Evolutionary conservation across 2,888 invertebrate species (phyloP).

Genomic region (Cecidostiba fungosa): DNA sequence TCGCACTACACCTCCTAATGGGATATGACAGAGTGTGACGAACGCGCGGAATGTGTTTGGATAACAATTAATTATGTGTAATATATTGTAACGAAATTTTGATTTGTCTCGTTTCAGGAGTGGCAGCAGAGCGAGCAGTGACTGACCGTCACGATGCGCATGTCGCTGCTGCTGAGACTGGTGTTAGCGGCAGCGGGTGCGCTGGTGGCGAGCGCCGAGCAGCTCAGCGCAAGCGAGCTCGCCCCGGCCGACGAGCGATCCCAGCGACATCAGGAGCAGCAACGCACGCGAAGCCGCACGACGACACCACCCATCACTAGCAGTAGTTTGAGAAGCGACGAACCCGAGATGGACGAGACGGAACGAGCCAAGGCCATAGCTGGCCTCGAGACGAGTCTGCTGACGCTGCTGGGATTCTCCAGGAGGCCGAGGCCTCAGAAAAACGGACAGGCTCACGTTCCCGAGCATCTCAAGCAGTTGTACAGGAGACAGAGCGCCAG

Average conservation of each 20-base stretch:
- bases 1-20: background rate
- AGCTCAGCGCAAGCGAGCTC: slow-evolving; percentile 74
- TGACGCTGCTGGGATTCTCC: slow-evolving; percentile 84
- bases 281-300: background rate
- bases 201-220: slow-evolving; percentile 81
- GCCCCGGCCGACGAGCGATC: slow-evolving; percentile 19
- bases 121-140: slow-evolving; percentile 71
- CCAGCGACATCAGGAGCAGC: slow-evolving; percentile 78
- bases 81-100: slow-evolving; percentile 28
- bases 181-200: slow-evolving; percentile 78
- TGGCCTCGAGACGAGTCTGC: slow-evolving; percentile 83
- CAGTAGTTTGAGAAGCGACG: slow-evolving; percentile 76
- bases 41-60: slow-evolving; percentile 38
- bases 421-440: slow-evolving; percentile 82
- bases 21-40: slow-evolving; percentile 25
- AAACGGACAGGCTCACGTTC: slow-evolving; percentile 83
- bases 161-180: slow-evolving; percentile 78
- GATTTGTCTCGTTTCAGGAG: slow-evolving; percentile 71
- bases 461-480: slow-evolving; percentile 90
- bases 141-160: slow-evolving; percentile 77
- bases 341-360: slow-evolving; percentile 65
- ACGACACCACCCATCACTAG: background rate
- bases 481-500: slow-evolving; percentile 87
- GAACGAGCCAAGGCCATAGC: slow-evolving; percentile 78
- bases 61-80: slow-evolving; percentile 15